Percentiles rank a stretch among this genome's conserved stretches.
Conservation (phyloP, 2,797 vertebrate genomes). For the Mionectes olivaceus region DNA sequence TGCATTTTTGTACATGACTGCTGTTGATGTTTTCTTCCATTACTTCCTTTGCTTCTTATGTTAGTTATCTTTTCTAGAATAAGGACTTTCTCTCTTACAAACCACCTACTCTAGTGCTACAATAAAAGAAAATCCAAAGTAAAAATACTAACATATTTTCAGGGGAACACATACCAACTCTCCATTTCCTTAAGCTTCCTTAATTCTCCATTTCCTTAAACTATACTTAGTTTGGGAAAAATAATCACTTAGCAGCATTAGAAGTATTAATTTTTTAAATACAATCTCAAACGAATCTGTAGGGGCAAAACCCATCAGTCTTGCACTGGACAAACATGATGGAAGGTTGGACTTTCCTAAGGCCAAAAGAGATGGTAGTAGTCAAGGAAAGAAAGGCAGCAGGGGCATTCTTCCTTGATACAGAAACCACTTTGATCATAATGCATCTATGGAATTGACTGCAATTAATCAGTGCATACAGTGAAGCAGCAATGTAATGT, state of each 20-base stretch:
- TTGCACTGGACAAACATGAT: not conserved
- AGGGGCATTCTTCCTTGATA: not conserved
- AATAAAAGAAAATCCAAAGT: not conserved
- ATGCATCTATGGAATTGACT: not conserved
- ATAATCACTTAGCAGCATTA: not conserved
- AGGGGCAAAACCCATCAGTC: not conserved
- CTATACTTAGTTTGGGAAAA: not conserved
- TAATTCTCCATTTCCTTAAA: not conserved
- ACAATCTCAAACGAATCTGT: not conserved
- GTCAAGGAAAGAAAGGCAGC: not conserved
- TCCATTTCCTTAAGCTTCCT: not conserved
- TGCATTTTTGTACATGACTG: not conserved
- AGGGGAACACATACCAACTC: not conserved
- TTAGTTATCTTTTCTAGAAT: not conserved
- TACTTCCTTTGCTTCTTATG: not conserved
- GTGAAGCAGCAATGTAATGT: not conserved
- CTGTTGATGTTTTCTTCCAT: not conserved
- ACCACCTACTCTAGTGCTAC: not conserved
- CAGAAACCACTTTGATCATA: not conserved
- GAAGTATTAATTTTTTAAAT: not conserved
- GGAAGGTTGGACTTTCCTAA: not conserved
- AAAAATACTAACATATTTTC: not conserved
- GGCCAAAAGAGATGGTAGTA: not conserved
- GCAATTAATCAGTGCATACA: conserved; percentile 6
- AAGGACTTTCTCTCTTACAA: not conserved